Evolutionary conservation across 2,113 vertebrate genomes (phyloP).

Genomic region (Numenius arquata): DNA sequence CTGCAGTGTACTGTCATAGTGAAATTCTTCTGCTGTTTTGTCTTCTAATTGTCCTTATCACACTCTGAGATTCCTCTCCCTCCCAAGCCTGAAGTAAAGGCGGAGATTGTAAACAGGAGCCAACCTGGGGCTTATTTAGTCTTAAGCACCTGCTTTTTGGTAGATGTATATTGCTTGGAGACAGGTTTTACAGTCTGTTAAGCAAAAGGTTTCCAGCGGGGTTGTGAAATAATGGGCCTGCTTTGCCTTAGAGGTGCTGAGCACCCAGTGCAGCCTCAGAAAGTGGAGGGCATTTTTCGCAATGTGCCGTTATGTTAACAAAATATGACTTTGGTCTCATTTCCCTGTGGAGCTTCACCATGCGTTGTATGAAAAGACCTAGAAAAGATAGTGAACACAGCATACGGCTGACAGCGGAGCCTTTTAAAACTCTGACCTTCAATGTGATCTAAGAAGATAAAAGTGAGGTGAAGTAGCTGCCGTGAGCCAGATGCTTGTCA

Average conservation of each 20-base stretch:
- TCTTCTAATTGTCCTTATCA: background rate
- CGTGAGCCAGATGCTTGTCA: background rate
- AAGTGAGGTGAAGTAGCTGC: background rate
- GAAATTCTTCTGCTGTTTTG: background rate
- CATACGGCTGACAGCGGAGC: background rate
- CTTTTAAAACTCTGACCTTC: background rate
- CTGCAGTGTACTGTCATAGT: background rate
- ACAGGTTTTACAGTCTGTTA: background rate
- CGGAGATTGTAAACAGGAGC: background rate
- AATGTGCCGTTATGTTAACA: background rate
- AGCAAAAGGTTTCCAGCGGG: background rate
- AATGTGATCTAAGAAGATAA: background rate
- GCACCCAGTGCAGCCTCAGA: background rate
- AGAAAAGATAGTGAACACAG: background rate
- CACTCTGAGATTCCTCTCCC: background rate
- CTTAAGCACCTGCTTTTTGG: background rate
- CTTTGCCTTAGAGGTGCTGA: background rate
- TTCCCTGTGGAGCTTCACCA: background rate
- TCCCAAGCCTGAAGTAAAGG: too few relatives aligned
- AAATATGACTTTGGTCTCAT: background rate
- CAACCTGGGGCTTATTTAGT: background rate
- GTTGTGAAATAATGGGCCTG: background rate
- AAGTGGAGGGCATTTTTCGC: background rate
- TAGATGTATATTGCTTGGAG: background rate
- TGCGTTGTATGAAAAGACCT: background rate